phyloP scores from a whole-genome alignment of 2,797 vertebrate species.

The Rhinatrema bivittatum region DNA sequence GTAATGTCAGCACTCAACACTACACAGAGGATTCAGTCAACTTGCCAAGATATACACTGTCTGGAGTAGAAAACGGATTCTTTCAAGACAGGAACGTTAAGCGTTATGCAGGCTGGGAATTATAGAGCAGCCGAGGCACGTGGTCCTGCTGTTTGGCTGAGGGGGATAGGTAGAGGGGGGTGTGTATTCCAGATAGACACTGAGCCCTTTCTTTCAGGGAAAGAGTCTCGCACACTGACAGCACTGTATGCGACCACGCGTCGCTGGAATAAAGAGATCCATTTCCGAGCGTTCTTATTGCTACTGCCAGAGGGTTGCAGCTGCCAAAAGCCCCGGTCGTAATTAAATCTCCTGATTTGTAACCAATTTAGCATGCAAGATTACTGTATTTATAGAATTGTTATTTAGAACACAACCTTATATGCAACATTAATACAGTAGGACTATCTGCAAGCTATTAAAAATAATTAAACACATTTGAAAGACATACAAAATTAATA shows the following conservation, averaged over 20 bases:
- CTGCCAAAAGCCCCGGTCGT: constrained; percentile 23
- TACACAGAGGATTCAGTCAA: constrained; percentile 15
- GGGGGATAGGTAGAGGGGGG: too few relatives aligned
- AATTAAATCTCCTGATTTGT: constrained; percentile 30
- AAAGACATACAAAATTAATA: too few relatives aligned
- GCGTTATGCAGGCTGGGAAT: too few relatives aligned
- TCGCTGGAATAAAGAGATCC: constrained; percentile 5
- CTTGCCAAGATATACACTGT: constrained; percentile 33
- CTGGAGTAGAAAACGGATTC: constrained; percentile 23
- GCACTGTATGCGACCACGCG: constrained; percentile 15
- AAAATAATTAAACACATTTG: too few relatives aligned
- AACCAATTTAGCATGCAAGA: constrained; percentile 28
- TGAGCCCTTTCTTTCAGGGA: constrained; percentile 11
- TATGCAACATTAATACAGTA: constrained; percentile 15
- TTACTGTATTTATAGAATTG: constrained; percentile 38
- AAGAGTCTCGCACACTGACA: constrained; percentile 12
- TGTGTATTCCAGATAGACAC: constrained; percentile 25
- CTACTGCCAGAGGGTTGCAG: constrained; percentile 16
- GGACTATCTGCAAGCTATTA: too few relatives aligned
- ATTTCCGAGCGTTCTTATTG: too few relatives aligned
- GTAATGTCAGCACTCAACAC: neutral
- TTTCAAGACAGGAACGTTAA: too few relatives aligned
- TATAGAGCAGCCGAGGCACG: too few relatives aligned
- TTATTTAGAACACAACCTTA: constrained; percentile 33
- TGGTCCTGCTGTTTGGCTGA: too few relatives aligned